Evolutionary conservation across 2,888 invertebrate genomes (phyloP).

Genomic region (Luperina testacea): DNA sequence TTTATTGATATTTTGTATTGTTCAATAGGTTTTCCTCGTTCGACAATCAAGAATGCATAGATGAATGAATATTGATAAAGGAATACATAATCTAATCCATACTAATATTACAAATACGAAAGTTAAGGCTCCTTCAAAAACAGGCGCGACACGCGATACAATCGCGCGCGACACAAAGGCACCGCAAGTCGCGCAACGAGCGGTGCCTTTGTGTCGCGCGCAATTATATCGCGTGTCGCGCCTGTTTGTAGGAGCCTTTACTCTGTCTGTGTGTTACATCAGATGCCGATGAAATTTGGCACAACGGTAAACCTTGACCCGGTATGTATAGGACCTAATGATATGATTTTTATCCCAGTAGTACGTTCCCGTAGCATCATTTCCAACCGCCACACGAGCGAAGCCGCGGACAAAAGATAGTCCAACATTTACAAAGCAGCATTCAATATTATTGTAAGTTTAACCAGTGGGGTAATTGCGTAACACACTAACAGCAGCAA

Average conservation of each 20-base stretch:
- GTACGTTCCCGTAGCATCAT: neutral
- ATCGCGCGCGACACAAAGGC: no score
- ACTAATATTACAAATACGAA: neutral
- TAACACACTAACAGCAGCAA: no score
- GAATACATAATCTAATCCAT: neutral
- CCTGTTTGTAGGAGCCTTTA: no score
- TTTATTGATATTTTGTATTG: constrained; percentile 18
- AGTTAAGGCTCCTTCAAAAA: neutral
- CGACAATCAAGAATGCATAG: neutral
- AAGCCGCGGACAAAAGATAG: no score
- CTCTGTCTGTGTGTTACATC: neutral
- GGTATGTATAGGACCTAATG: no score
- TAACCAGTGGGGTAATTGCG: neutral
- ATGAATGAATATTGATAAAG: neutral
- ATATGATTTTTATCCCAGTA: neutral
- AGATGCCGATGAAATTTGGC: neutral
- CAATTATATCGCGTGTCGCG: no score
- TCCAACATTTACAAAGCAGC: neutral
- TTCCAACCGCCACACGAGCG: neutral
- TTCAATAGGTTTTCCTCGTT: constrained; percentile 18
- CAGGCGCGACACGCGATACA: no score
- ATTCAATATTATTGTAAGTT: neutral
- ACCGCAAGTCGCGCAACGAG: no score
- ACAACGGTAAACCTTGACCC: neutral
- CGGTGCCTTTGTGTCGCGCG: no score